Conservation (phyloP, 2,888 invertebrate genomes). For the Formica aserva region DNA sequence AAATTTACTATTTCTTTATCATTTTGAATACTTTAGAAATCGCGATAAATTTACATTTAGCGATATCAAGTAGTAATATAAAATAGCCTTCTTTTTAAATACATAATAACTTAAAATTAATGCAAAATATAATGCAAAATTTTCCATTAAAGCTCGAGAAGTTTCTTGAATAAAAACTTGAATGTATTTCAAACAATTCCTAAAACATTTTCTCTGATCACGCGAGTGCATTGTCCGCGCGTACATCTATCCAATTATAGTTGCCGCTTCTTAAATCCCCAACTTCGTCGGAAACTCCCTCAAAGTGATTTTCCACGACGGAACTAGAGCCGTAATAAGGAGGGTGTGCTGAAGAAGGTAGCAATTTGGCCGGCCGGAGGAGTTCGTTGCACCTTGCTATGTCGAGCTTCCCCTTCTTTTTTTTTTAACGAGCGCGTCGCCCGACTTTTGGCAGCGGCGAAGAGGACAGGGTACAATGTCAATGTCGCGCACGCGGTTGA, state of each 20-base stretch:
- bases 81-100: not conserved
- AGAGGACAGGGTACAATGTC: constrained; percentile 46
- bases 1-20: not conserved
- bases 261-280: constrained; percentile 32
- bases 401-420: not conserved
- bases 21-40: constrained; percentile 2
- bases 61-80: not conserved
- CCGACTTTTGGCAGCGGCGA: constrained; percentile 6
- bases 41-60: not conserved
- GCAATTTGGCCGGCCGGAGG: constrained; percentile 55
- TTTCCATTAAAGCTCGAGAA: not conserved
- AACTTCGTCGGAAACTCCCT: constrained; percentile 49
- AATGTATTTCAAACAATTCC: not conserved
- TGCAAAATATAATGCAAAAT: not conserved
- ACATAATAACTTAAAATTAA: not conserved
- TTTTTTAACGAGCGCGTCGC: constrained; percentile 30
- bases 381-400: constrained; percentile 53
- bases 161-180: not conserved
- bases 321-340: constrained; percentile 51
- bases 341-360: constrained; percentile 58
- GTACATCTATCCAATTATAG: constrained; percentile 8
- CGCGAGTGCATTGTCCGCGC: not conserved
- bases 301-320: constrained; percentile 57
- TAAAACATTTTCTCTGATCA: not conserved
- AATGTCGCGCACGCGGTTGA: constrained; percentile 47